Conservation (phyloP, 1,140 invertebrate genomes). For the Bombus sylvicola region DNA sequence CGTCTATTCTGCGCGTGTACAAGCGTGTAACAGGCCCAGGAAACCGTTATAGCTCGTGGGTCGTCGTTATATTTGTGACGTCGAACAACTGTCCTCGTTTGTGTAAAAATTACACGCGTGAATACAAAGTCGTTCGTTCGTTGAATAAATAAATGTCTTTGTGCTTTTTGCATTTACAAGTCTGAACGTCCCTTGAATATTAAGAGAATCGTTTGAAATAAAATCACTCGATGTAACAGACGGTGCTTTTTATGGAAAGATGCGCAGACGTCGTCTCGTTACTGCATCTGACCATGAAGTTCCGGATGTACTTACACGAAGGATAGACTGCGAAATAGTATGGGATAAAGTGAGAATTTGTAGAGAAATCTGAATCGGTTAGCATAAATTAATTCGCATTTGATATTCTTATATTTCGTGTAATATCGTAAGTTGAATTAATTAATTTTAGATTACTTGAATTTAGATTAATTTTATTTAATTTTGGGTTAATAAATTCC, state of each 20-base stretch:
- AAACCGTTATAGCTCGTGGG: conserved; percentile 48
- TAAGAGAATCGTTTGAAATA: not conserved
- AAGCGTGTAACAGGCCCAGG: conserved; percentile 14
- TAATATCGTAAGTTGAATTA: not conserved
- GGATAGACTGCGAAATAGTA: not conserved
- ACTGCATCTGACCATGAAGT: not conserved
- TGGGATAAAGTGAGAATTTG: not conserved
- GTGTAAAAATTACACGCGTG: conserved; percentile 21
- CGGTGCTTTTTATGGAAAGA: not conserved
- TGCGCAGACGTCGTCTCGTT: not conserved
- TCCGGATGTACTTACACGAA: not conserved
- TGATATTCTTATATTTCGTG: not conserved
- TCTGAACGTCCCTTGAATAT: not conserved
- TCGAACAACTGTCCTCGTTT: conserved; percentile 19
- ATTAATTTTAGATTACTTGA: not conserved
- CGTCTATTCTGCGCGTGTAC: conserved; percentile 30
- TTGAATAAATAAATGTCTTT: not conserved
- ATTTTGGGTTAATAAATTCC: not conserved
- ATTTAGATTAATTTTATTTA: not conserved
- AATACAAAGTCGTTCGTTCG: conserved; percentile 13
- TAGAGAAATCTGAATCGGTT: not conserved
- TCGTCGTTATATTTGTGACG: not conserved
- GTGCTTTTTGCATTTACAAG: not conserved
- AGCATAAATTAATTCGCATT: not conserved
- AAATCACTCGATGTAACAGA: not conserved